These are phyloP conservation scores for Drosophila persimilis DNA, from an alignment of 1,140 invertebrate genomes.

Conservation along the genomic window DNA sequence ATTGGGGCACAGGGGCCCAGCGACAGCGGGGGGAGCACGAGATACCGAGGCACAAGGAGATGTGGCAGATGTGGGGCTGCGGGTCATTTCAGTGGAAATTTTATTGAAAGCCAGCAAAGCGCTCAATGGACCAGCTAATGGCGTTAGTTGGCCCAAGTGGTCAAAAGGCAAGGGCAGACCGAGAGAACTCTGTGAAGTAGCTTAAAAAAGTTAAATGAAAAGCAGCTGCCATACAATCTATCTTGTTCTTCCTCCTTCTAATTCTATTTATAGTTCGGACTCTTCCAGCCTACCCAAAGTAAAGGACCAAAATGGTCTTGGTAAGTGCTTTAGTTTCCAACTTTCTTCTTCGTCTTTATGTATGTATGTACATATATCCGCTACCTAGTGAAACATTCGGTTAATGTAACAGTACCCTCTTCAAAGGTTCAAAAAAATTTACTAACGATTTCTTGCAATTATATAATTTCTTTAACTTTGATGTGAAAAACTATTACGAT, in stretches of 20 bases:
- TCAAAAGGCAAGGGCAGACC: slow-evolving; percentile 10
- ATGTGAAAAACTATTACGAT: no score
- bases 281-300: slow-evolving; percentile 33
- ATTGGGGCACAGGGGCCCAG: neutral
- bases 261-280: slow-evolving; percentile 63
- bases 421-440: no score
- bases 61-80: slow-evolving; percentile 7
- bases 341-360: slow-evolving; percentile 13
- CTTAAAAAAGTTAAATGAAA: slow-evolving; percentile 74
- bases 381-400: no score
- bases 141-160: slow-evolving; percentile 72
- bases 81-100: slow-evolving; percentile 75
- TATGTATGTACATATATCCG: no score
- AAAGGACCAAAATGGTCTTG: slow-evolving; percentile 20
- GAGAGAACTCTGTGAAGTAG: slow-evolving; percentile 56
- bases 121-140: slow-evolving; percentile 78
- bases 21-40: neutral
- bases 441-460: no score
- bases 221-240: slow-evolving; percentile 40
- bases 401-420: no score
- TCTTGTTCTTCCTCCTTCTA: slow-evolving; percentile 2
- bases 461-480: no score
- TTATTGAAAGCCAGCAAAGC: slow-evolving; percentile 80
- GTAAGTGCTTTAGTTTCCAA: slow-evolving; percentile 40
- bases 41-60: neutral